These are phyloP conservation scores for Mixornis gularis DNA, from an alignment of 2,113 vertebrate species.

Conservation along the genomic window DNA sequence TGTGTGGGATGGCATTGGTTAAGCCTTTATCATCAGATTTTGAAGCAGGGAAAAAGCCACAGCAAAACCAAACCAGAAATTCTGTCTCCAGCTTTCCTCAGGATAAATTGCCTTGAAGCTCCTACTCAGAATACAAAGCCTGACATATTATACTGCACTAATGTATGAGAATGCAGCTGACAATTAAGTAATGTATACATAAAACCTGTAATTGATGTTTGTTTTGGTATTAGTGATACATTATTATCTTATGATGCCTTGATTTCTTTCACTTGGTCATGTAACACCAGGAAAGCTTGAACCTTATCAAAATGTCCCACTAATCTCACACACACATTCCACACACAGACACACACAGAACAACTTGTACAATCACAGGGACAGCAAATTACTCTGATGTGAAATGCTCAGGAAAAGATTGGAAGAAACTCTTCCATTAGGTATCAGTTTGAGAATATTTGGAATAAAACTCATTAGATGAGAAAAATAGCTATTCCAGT, in stretches of 20 bases:
- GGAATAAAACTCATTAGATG: not conserved
- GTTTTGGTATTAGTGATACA: not conserved
- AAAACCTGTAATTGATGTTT: rapidly evolving
- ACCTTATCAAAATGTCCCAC: not conserved
- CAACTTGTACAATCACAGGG: not conserved
- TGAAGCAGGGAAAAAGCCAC: not conserved
- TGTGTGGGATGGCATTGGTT: not conserved
- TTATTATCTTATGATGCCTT: not conserved
- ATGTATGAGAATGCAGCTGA: not conserved
- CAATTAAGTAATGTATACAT: not conserved
- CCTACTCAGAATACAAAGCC: not conserved
- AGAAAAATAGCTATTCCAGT: not conserved
- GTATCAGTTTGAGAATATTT: not conserved
- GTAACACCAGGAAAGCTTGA: not conserved
- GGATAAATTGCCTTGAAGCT: not conserved
- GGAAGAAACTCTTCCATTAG: not conserved
- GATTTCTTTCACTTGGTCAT: not conserved
- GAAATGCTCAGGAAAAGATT: not conserved
- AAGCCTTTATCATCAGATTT: not conserved
- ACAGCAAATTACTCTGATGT: not conserved
- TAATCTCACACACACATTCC: not conserved
- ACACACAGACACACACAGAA: not conserved
- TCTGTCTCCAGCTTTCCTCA: not conserved
- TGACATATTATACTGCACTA: not conserved
- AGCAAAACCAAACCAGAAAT: not conserved